Conservation (phyloP, 2,888 invertebrate genomes). For the Deladenus siricidicola region DNA sequence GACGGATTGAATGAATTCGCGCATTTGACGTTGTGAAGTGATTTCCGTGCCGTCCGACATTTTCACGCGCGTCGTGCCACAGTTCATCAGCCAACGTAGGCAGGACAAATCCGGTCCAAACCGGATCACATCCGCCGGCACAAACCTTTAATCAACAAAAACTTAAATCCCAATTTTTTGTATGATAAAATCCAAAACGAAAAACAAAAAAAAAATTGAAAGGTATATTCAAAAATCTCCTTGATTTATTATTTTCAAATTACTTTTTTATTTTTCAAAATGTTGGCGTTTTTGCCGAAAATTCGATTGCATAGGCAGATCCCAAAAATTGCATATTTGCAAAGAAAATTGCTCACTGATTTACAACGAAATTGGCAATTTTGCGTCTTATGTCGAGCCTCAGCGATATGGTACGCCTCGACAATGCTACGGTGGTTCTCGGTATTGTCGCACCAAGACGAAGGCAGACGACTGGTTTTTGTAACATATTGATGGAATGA, state of each 20-base stretch:
- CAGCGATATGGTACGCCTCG: not conserved
- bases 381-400: not conserved
- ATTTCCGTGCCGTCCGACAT: constrained; percentile 40
- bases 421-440: not conserved
- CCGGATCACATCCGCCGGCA: constrained; percentile 34
- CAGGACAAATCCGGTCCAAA: constrained; percentile 50
- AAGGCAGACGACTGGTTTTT: too few species aligned
- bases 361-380: not conserved
- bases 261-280: too few species aligned
- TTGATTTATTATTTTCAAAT: too few species aligned
- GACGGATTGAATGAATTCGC: constrained; percentile 27
- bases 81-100: constrained; percentile 51
- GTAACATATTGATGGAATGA: too few species aligned
- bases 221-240: too few species aligned
- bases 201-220: too few species aligned
- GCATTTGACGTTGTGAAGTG: constrained; percentile 38
- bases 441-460: too few species aligned
- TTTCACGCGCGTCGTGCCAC: constrained; percentile 41
- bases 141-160: constrained; percentile 28
- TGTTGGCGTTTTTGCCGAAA: too few species aligned
- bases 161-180: too few species aligned
- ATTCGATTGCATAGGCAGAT: too few species aligned
- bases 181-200: too few species aligned
- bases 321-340: too few species aligned
- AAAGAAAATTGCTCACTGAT: not conserved